phyloP scores from a whole-genome alignment of 2,888 invertebrate species.

The Lumbricus terrestris region DNA sequence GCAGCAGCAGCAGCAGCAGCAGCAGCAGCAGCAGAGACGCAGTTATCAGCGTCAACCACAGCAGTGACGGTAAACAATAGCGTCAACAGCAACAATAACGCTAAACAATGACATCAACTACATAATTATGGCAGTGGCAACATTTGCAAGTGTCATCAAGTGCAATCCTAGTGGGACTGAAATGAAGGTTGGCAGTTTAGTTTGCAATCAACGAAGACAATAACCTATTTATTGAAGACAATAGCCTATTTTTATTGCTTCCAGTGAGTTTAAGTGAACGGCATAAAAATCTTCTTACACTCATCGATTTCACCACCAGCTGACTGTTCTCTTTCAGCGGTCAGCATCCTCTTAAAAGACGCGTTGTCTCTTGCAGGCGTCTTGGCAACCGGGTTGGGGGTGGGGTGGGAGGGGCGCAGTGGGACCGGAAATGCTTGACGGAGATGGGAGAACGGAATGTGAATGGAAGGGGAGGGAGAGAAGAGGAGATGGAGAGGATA shows the following conservation, averaged over 20 bases:
- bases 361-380: background rate
- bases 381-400: background rate
- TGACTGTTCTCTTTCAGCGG: background rate
- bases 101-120: too few species aligned
- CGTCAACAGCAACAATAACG: too few species aligned
- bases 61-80: too few species aligned
- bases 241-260: too few species aligned
- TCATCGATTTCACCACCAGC: background rate
- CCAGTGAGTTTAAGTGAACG: background rate
- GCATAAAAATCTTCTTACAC: background rate
- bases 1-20: too few species aligned
- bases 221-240: too few species aligned
- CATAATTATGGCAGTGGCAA: too few species aligned
- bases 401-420: too few species aligned
- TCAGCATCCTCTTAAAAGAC: background rate
- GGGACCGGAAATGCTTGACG: background rate
- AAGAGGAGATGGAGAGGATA: background rate
- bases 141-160: background rate
- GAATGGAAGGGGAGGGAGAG: background rate
- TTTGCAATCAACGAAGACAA: background rate
- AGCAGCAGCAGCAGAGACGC: background rate
- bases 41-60: too few species aligned
- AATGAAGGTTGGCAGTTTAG: background rate
- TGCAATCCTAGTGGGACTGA: too few species aligned
- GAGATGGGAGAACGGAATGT: background rate